Evolutionary conservation across 2,113 vertebrate species (phyloP), one percentile per base, ranked within the genome.

Genomic region (Cryptomyrus ogoouensis): DNA sequence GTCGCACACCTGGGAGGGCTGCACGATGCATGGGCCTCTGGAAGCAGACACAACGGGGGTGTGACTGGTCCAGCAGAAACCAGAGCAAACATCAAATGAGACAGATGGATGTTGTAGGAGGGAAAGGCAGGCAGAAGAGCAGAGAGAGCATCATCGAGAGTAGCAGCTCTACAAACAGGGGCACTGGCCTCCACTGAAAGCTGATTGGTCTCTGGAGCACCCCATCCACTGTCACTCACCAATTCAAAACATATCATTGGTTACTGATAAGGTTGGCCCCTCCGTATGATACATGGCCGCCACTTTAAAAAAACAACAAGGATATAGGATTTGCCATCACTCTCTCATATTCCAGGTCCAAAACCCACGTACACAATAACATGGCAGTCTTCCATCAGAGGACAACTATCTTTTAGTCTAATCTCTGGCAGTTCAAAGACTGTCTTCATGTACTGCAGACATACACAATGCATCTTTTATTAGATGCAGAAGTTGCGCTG

Each of bases 1-100:
- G 93, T 99, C 98, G 92, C 98, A 99, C 90, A 99, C 97, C 94
- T 99, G 98, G 88, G 98, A 97, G 21, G 98, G 98, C 94, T 99
- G 98, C 74, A 99, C 96, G 92, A 99, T 94, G 91, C 97, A 97
- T 3, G 97, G 96, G 90, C 97, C 97, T 35, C 98, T 99, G 95
- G 92, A 94, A 95, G 21, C 94, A 39, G 50, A 93, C 83, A 92
- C 93, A 12, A 66, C 50, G 62, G 62, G 10, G 27, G 27, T 5
- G n/a, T 70, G n/a, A 70, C 9, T 70, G 62, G n/a, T 31, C 62
- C 3, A 31, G 62, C 62, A 13, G 27, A 31, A 70, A 70, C n/a
- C 27, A 13, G 62, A 70, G 62, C 27, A 31, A 27, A 70, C 62
- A 31, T 31, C 62, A 70, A 27, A 15, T 12, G 10, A 31, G 62